Evolutionary conservation across 2,113 vertebrate genomes (phyloP), one percentile per base, ranked within the genome.

Genomic region (Hirundichthys speculiger): DNA sequence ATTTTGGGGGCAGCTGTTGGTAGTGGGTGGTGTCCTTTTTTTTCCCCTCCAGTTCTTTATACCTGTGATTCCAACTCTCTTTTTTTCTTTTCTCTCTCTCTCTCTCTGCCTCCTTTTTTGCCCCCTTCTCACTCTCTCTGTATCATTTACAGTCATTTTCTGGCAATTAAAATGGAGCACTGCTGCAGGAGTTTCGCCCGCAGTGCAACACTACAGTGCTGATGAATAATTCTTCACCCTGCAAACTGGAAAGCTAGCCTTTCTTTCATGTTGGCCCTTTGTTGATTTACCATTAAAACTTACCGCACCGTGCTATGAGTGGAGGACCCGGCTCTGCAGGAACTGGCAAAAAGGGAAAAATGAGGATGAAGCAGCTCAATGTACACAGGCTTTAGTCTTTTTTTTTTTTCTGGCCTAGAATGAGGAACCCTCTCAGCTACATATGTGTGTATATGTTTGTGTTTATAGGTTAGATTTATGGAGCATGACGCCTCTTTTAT

Each of bases 201-300:
- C 89, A 89, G 90, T 87, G 88, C 85, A 85, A 86, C 82, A 82
- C 86, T 87, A 72, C 79, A 83, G 80, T 59, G 63, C 84, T 90
- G 88, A 92, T 91, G 88, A 91, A 92, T 93, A 87, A 92, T 91
- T 91, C 89, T 84, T 82, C 87, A 87, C 84, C 83, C 83, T 72
- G 85, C 85, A 87, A 89, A 88, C 80, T 81, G 88, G 85, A 85
- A 84, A 90, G 88, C 80, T 80, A 69, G 86, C 86, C 90, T 86
- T 84, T 84, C 91, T 93, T 93, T 93, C 87, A 91, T 92, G 91
- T 91, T 68, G 72, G 71, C 72, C 83, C 90, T 92, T 90, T 90
- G 91, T 93, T 92, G 92, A 92, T 91, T 92, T 91, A 88, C 89
- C 86, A 89, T 92, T 92, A 89, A 90, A 92, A 91, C 83, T 88